Evolutionary conservation across 2,888 invertebrate species (phyloP).

Genomic region (Drosophila borborema): DNA sequence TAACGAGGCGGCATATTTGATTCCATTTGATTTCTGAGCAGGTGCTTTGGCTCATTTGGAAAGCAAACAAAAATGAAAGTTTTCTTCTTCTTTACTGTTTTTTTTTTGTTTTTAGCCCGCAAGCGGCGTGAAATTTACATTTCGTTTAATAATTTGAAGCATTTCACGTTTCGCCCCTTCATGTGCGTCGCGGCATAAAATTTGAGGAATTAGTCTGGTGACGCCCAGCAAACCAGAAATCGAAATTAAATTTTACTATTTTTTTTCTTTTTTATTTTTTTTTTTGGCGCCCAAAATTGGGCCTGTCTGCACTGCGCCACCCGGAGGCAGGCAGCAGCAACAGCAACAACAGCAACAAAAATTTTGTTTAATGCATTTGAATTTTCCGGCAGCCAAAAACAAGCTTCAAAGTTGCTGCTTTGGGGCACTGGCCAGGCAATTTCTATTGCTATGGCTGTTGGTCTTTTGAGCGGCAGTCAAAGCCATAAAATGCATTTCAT

Average conservation of each 20-base stretch:
- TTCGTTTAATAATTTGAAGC: slow-evolving; percentile 75
- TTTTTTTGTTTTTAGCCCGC: background rate
- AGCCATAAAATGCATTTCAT: slow-evolving; percentile 71
- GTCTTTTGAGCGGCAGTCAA: slow-evolving; percentile 27
- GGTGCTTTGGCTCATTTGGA: slow-evolving; percentile 60
- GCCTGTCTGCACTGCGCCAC: slow-evolving; percentile 35
- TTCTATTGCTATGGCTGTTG: slow-evolving; percentile 6
- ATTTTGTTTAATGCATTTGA: slow-evolving; percentile 41
- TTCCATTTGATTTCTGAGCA: slow-evolving; percentile 47
- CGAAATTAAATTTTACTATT: slow-evolving; percentile 1
- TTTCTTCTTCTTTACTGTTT: slow-evolving; percentile 28
- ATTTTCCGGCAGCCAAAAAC: slow-evolving; percentile 73
- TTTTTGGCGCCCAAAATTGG: slow-evolving; percentile 40
- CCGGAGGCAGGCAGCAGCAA: background rate
- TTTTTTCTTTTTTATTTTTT: slow-evolving; percentile 6
- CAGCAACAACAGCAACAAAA: background rate
- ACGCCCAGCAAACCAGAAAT: slow-evolving; percentile 18
- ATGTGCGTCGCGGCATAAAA: slow-evolving; percentile 65
- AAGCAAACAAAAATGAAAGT: slow-evolving; percentile 78
- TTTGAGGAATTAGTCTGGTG: slow-evolving; percentile 67
- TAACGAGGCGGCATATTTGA: slow-evolving; percentile 54
- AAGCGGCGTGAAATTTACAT: slow-evolving; percentile 69
- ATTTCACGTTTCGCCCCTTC: slow-evolving; percentile 58
- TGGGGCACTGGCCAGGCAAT: slow-evolving; percentile 55
- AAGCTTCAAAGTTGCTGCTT: slow-evolving; percentile 11